Evolutionary conservation across 1,140 invertebrate genomes (phyloP), one percentile per base, ranked within the genome.

Genomic region (Watersipora subatra): DNA sequence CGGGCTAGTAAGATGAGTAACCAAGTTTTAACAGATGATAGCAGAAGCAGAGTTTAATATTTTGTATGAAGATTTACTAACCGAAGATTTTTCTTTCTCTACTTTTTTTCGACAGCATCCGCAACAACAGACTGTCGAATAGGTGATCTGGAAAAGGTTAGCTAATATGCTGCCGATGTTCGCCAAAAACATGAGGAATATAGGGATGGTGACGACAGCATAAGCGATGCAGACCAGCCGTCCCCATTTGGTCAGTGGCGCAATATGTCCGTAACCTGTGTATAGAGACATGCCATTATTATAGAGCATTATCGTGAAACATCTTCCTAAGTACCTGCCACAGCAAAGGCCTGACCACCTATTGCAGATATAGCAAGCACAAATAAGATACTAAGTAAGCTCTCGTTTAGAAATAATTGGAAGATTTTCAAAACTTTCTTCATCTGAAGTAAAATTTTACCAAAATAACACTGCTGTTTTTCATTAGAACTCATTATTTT

Each of bases 101-200:
- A 12, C 22, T 22, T 28, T 24, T 22, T 59, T 59, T 24, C 58
- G 58, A 22, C 58, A 59, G 58, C 58, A 59, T 7, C 58, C 58
- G 22, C 22, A 28, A 22, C 58, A 59, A 22, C 58, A 59, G 22
- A 59, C 17, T 59, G 58, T 59, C 7, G 58, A 7, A 74, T 93
- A 94, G 3, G 88, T 86, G 84, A 89, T 94, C 78, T 94, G 93
- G 81, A 97, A 96, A 72, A 90, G 91, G 73, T 90, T 88, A 1
- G 93, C 93, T 77, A 97, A 83, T 63, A 97, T 87, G 78, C 94
- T 90, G 55, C 93, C 93, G 73, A 97, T 92, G 80, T 95, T 96
- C 62, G 90, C 92, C 24, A 97, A 82, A 73, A 81, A 84, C 2
- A 97, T 83, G 58, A 97, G 85, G 77, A 96, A 95, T 25, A 97